Percentiles rank a stretch among this genome's conserved stretches.
Conservation (phyloP, 1,140 invertebrate species). For the Charaxes varanes region DNA sequence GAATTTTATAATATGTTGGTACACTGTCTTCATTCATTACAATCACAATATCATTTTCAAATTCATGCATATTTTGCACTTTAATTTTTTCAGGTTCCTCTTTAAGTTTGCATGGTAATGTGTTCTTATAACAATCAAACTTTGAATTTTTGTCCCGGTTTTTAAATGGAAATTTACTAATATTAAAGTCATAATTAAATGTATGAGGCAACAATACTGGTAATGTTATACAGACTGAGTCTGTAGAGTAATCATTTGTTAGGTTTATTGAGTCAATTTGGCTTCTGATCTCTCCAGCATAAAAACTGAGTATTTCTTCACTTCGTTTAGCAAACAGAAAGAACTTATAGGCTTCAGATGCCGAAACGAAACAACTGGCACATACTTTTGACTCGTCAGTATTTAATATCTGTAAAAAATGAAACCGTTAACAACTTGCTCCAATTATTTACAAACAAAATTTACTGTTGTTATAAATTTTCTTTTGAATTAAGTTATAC, state of each 20-base stretch:
- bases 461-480: too few relatives aligned
- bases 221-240: constrained; percentile 41
- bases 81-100: constrained; percentile 8
- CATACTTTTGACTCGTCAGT: constrained; percentile 44
- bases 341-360: constrained; percentile 50
- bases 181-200: constrained; percentile 31
- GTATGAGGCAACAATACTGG: constrained; percentile 22
- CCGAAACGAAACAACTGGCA: constrained; percentile 40
- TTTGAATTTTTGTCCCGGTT: too few relatives aligned
- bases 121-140: too few relatives aligned
- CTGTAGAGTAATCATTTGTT: constrained; percentile 18
- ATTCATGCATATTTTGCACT: constrained; percentile 10
- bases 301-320: constrained; percentile 41
- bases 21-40: constrained; percentile 32
- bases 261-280: constrained; percentile 27
- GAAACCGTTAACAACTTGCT: too few relatives aligned
- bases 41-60: constrained; percentile 35
- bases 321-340: constrained; percentile 33
- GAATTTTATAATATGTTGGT: constrained; percentile 26
- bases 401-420: constrained; percentile 33
- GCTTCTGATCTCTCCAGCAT: constrained; percentile 34
- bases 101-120: constrained; percentile 4
- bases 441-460: too few relatives aligned
- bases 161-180: constrained; percentile 15
- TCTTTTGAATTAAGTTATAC: too few relatives aligned